A percentile compares a stretch with the other conserved stretches of the same genome.
These are phyloP conservation scores for Delia radicum DNA, from an alignment of 1,140 invertebrate genomes.

Conservation along the genomic window DNA sequence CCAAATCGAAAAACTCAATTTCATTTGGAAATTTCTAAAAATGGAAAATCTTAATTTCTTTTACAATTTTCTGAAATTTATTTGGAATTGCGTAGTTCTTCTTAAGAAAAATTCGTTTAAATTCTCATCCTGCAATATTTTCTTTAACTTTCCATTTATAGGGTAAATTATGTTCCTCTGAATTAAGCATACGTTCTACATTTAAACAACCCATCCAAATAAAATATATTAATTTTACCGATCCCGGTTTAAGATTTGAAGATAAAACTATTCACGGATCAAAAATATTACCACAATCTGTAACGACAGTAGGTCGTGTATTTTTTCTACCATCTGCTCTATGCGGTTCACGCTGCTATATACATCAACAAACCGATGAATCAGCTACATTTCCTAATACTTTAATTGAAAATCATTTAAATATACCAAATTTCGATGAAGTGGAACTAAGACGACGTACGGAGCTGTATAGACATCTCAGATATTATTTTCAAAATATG, in stretches of 20 bases:
- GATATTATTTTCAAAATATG: constrained; percentile 40
- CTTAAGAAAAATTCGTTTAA: too few species aligned
- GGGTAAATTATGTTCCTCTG: constrained; percentile 76
- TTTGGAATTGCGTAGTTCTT: not conserved
- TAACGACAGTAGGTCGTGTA: constrained; percentile 60
- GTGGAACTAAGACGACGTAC: constrained; percentile 45
- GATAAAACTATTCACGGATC: constrained; percentile 59
- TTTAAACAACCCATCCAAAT: constrained; percentile 73
- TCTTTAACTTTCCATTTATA: constrained; percentile 44
- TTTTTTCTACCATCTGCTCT: constrained; percentile 68
- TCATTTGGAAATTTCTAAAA: too few species aligned
- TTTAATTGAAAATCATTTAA: constrained; percentile 26
- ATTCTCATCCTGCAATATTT: too few species aligned
- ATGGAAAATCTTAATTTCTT: too few species aligned
- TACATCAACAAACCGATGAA: constrained; percentile 40
- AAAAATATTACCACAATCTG: constrained; percentile 51
- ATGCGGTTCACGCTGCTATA: constrained; percentile 76
- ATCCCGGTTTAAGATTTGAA: constrained; percentile 42
- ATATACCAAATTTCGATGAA: constrained; percentile 37
- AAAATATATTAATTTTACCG: constrained; percentile 51
- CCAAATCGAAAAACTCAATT: too few species aligned
- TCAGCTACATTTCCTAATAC: constrained; percentile 9
- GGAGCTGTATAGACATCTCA: constrained; percentile 44
- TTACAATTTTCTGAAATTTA: too few species aligned
- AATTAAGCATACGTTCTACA: constrained; percentile 71